Conservation (phyloP, 2,888 invertebrate species). For the Caenorhabditis parvicauda region DNA sequence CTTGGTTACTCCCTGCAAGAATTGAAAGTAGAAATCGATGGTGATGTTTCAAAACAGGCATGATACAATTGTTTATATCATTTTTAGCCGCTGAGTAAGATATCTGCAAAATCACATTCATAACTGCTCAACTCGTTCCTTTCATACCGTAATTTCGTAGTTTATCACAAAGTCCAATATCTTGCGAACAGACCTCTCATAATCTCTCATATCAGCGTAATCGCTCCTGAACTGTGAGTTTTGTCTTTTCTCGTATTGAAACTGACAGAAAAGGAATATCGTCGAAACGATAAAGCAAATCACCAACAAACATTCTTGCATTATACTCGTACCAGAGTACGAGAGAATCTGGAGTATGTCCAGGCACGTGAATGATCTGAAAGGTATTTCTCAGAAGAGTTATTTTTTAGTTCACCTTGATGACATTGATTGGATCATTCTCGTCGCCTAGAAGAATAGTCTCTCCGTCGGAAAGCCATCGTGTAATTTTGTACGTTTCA, state of each 20-base stretch:
- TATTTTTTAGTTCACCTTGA: constrained; percentile 16
- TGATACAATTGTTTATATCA: constrained; percentile 30
- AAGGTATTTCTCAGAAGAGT: constrained; percentile 3
- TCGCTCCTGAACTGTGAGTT: constrained; percentile 26
- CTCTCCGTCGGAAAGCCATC: constrained; percentile 41
- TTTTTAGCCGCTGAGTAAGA: constrained; percentile 34
- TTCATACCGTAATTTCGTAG: constrained; percentile 15
- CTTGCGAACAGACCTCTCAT: constrained; percentile 37
- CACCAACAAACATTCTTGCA: constrained; percentile 40
- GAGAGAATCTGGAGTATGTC: constrained; percentile 45
- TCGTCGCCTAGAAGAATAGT: constrained; percentile 35
- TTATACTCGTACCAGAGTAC: constrained; percentile 38
- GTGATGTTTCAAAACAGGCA: constrained; percentile 36
- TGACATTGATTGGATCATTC: constrained; percentile 19
- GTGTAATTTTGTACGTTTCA: constrained; percentile 45
- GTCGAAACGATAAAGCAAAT: constrained; percentile 42
- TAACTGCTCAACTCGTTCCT: neutral
- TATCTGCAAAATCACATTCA: constrained; percentile 14
- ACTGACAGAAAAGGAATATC: no score
- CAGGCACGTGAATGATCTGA: constrained; percentile 42
- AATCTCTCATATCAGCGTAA: constrained; percentile 36
- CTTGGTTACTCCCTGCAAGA: constrained; percentile 39
- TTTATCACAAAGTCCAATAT: constrained; percentile 31
- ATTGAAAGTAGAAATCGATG: constrained; percentile 42
- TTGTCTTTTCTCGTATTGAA: no score